phyloP scores from a whole-genome alignment of 2,888 invertebrate species.

The Drosophila picticornis region DNA sequence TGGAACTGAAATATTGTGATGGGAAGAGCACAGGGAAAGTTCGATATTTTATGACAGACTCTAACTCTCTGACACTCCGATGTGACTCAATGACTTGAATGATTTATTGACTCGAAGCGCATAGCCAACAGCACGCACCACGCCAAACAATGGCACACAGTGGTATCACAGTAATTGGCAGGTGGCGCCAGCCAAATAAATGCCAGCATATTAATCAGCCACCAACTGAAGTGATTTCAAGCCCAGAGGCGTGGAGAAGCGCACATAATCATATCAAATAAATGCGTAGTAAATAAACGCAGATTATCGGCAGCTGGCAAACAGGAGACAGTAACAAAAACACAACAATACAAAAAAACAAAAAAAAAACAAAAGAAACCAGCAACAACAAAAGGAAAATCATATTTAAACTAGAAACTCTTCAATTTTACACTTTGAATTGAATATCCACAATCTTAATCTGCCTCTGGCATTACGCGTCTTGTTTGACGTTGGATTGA shows the following conservation, averaged over 20 bases:
- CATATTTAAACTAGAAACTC: slow-evolving; percentile 40
- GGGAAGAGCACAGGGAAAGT: slow-evolving; percentile 51
- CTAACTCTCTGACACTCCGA: slow-evolving; percentile 2
- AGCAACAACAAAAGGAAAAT: background rate
- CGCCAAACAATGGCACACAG: slow-evolving; percentile 65
- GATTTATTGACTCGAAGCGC: slow-evolving; percentile 48
- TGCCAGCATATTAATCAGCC: slow-evolving; percentile 45
- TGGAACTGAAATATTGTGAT: slow-evolving; percentile 19
- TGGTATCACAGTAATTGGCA: slow-evolving; percentile 16
- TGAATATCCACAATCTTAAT: background rate
- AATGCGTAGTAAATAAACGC: slow-evolving; percentile 28
- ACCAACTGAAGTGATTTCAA: background rate
- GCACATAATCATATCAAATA: slow-evolving; percentile 22
- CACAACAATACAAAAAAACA: background rate
- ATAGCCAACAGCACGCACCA: slow-evolving; percentile 43
- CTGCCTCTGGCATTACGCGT: slow-evolving; percentile 22
- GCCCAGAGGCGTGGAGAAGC: slow-evolving; percentile 29
- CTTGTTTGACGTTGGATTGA: slow-evolving; percentile 34
- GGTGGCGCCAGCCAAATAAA: slow-evolving; percentile 20
- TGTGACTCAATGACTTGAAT: slow-evolving; percentile 40
- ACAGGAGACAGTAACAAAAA: slow-evolving; percentile 28
- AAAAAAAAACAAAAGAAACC: background rate
- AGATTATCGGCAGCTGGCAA: slow-evolving; percentile 24
- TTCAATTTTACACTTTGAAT: slow-evolving; percentile 6
- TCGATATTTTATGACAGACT: slow-evolving; percentile 24